Conservation (phyloP, 2,888 invertebrate species). For the Schrankia costaestrigalis region DNA sequence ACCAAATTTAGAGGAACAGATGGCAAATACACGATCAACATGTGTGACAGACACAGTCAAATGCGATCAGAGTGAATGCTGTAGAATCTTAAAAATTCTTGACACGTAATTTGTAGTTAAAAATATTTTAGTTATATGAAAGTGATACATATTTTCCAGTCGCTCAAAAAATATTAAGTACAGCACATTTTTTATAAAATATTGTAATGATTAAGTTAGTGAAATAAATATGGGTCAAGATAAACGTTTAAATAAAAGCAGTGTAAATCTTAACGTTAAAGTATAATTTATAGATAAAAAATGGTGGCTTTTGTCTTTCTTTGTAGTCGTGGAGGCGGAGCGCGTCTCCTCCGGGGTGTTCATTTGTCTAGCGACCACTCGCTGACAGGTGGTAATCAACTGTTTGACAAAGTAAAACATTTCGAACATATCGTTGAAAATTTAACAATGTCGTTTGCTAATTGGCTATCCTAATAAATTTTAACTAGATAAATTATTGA, state of each 20-base stretch:
- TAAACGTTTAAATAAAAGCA: too few relatives aligned
- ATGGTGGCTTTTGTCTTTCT: constrained; percentile 51
- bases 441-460: constrained; percentile 4
- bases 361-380: constrained; percentile 45
- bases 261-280: background rate
- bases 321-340: constrained; percentile 44
- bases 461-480: constrained; percentile 1
- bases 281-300: background rate
- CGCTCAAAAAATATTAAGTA: background rate
- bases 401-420: constrained; percentile 19
- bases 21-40: too few relatives aligned
- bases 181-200: background rate
- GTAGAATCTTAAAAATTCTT: background rate
- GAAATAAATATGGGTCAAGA: too few relatives aligned
- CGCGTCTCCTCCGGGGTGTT: constrained; percentile 36
- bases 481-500: background rate
- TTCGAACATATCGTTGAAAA: constrained; percentile 4
- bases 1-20: too few relatives aligned
- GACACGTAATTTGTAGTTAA: background rate
- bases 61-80: too few relatives aligned
- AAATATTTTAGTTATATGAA: background rate
- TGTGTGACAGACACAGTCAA: too few relatives aligned
- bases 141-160: background rate
- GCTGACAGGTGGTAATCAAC: constrained; percentile 49
- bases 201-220: too few relatives aligned